Evolutionary conservation across 1,140 invertebrate species (phyloP).

Genomic region (honey bee (Apis mellifera)): DNA sequence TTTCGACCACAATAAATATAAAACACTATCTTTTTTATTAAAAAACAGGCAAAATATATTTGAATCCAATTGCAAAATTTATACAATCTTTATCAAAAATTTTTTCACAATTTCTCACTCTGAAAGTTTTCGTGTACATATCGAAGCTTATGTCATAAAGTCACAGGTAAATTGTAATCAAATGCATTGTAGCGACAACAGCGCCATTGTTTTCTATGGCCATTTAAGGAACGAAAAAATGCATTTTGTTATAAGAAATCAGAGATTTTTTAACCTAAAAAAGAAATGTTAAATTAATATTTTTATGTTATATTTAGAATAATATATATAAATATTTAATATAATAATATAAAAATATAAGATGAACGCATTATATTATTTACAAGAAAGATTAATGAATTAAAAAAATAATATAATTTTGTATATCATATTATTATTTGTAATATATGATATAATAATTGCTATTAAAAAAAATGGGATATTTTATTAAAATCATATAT

Average conservation of each 20-base stretch:
- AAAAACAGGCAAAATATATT: not conserved
- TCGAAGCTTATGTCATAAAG: not conserved
- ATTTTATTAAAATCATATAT: not conserved
- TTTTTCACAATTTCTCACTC: not conserved
- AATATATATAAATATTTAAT: too few species aligned
- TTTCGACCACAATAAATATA: not conserved
- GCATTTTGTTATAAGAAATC: not conserved
- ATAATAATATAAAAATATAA: too few species aligned
- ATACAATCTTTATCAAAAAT: not conserved
- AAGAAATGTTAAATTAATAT: not conserved
- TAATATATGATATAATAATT: not conserved
- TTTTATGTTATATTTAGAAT: not conserved
- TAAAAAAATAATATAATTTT: too few species aligned
- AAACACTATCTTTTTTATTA: not conserved
- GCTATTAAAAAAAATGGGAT: not conserved
- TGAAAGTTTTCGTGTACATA: constrained; percentile 14
- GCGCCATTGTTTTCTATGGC: not conserved
- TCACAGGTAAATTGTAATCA: not conserved
- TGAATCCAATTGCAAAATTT: not conserved
- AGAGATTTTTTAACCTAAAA: not conserved
- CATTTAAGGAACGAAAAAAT: not conserved
- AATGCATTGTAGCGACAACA: not conserved
- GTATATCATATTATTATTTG: not conserved
- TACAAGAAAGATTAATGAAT: too few species aligned
- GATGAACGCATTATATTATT: too few species aligned